Percentiles rank a stretch among this genome's conserved stretches.
phyloP scores from a whole-genome alignment of 2,113 vertebrate genomes.

The Larimichthys polyactis region DNA sequence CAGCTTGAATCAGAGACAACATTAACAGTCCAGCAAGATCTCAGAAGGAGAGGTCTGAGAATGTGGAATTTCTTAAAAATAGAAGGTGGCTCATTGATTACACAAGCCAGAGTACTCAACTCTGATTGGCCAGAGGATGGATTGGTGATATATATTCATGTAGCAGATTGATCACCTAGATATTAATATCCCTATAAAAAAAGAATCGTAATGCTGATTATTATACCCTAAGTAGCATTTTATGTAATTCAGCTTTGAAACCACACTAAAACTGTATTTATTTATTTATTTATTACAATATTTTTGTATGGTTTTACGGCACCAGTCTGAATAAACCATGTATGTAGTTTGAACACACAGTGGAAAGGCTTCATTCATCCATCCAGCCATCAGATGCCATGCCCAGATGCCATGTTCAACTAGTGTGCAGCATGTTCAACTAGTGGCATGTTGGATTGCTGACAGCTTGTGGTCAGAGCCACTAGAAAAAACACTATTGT shows the following conservation, averaged over 20 bases:
- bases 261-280: neutral
- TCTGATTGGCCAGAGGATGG: constrained; percentile 13
- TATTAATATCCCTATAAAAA: neutral
- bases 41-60: neutral
- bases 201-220: neutral
- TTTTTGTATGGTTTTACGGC: neutral
- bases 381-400: neutral
- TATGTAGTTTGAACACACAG: neutral
- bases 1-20: neutral
- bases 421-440: no score
- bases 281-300: neutral
- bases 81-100: constrained; percentile 42
- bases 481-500: neutral
- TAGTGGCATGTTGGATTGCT: neutral
- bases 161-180: neutral
- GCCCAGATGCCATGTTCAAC: neutral
- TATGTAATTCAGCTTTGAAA: neutral
- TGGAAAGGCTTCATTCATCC: neutral
- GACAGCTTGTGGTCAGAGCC: constrained; percentile 9
- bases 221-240: neutral
- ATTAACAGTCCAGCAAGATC: constrained; percentile 1
- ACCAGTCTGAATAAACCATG: neutral
- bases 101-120: neutral
- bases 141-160: neutral
- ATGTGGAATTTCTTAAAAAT: no score